Conservation (phyloP, 2,797 vertebrate genomes). For the Pagetopsis macropterus region DNA sequence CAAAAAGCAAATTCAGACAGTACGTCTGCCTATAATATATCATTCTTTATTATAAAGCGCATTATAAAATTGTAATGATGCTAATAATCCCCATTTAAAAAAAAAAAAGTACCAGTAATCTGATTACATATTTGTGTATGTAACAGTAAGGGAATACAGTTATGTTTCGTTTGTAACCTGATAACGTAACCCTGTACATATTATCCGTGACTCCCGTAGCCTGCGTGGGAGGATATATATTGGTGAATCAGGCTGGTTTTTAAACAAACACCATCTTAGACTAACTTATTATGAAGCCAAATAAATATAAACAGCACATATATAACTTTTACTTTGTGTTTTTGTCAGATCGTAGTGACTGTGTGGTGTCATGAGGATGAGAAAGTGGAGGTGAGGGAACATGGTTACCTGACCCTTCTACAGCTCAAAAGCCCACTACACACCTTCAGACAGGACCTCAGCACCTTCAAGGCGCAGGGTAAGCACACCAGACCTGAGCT, state of each 20-base stretch:
- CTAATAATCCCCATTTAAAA: no score
- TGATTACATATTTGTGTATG: no score
- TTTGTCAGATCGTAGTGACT: conserved; percentile 86
- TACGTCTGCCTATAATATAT: no score
- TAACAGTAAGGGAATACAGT: no score
- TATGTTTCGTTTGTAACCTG: no score
- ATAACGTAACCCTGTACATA: no score
- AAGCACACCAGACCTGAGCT: not conserved
- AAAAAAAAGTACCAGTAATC: no score
- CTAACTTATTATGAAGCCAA: not conserved
- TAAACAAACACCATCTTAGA: not conserved
- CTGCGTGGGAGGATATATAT: not conserved
- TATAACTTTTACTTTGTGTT: not conserved
- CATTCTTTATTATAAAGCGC: no score
- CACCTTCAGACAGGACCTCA: conserved; percentile 88
- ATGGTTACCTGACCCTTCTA: conserved; percentile 87
- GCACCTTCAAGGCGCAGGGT: conserved; percentile 90
- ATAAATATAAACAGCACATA: not conserved
- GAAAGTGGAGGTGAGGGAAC: conserved; percentile 84
- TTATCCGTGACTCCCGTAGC: no score
- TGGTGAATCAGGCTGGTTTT: not conserved
- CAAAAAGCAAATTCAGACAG: no score
- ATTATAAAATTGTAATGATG: no score
- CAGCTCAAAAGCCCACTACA: conserved; percentile 87
- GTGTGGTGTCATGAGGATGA: conserved; percentile 89